These are phyloP conservation scores for Tiliqua scincoides DNA, from an alignment of 2,113 vertebrate species.

Conservation along the genomic window DNA sequence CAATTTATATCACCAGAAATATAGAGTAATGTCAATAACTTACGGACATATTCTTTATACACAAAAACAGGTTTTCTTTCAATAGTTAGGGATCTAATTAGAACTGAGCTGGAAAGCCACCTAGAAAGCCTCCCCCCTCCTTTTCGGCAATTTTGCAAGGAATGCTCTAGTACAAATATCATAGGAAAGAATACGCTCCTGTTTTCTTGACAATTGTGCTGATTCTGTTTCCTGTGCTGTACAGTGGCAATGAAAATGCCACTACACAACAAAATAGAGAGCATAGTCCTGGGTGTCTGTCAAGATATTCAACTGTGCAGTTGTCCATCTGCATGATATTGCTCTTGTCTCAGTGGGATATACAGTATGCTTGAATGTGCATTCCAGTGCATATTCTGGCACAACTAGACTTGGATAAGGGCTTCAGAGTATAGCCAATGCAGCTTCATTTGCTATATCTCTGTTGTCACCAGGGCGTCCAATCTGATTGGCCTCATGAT, in stretches of 20 bases:
- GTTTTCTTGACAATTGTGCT: not conserved
- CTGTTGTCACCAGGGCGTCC: not conserved
- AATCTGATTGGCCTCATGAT: not conserved
- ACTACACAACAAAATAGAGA: not conserved
- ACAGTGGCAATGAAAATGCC: not conserved
- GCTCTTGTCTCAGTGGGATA: too few species aligned
- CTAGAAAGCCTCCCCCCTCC: not conserved
- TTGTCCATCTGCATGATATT: not conserved
- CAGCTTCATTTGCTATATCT: not conserved
- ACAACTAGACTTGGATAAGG: not conserved
- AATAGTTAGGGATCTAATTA: not conserved
- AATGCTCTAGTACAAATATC: not conserved
- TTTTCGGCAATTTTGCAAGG: not conserved
- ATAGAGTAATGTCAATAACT: slow-evolving; percentile 37
- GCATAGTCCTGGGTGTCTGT: not conserved
- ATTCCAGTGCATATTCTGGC: not conserved
- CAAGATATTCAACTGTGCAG: not conserved
- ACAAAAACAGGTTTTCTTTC: not conserved
- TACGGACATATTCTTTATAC: not conserved
- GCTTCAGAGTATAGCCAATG: not conserved
- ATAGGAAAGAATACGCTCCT: not conserved
- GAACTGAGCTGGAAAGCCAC: not conserved
- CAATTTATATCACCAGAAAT: slow-evolving; percentile 25
- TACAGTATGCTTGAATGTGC: not conserved
- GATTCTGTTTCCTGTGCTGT: not conserved